Conservation (phyloP, 2,113 vertebrate species). For the Megalops atlanticus region DNA sequence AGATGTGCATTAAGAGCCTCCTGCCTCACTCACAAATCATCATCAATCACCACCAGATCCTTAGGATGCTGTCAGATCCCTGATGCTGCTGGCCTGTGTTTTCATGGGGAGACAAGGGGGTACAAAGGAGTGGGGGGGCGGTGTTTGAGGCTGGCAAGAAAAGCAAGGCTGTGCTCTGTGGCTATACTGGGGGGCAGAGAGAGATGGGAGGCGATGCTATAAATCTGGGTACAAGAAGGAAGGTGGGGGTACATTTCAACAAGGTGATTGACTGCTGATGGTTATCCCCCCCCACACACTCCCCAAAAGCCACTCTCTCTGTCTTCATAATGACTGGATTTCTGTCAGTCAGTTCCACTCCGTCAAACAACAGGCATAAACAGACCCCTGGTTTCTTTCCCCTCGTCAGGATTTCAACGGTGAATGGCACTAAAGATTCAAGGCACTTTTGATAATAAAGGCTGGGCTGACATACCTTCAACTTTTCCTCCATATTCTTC, state of each 20-base stretch:
- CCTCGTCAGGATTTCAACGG: constrained; percentile 1
- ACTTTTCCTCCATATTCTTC: not conserved
- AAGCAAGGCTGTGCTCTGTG: not conserved
- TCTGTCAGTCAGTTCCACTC: constrained; percentile 25
- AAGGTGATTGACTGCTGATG: constrained; percentile 20
- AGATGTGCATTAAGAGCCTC: not conserved
- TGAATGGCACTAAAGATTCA: not conserved
- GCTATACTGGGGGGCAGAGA: not conserved
- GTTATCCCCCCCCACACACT: constrained; percentile 4
- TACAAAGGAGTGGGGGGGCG: too few relatives aligned
- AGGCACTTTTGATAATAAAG: not conserved
- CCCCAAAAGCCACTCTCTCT: not conserved
- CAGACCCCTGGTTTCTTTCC: not conserved
- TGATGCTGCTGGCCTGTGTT: not conserved
- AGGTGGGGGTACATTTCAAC: not conserved
- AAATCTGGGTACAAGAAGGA: not conserved
- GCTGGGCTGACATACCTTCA: not conserved
- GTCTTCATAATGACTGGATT: constrained; percentile 29
- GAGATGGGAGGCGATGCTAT: not conserved
- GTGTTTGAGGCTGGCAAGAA: not conserved
- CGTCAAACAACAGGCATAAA: not conserved
- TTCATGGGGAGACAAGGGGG: too few relatives aligned
- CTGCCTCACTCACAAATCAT: not conserved
- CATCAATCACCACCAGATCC: not conserved
- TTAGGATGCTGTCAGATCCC: not conserved